Evolutionary conservation across 2,113 vertebrate genomes (phyloP).

Genomic region (Chloebia gouldiae): DNA sequence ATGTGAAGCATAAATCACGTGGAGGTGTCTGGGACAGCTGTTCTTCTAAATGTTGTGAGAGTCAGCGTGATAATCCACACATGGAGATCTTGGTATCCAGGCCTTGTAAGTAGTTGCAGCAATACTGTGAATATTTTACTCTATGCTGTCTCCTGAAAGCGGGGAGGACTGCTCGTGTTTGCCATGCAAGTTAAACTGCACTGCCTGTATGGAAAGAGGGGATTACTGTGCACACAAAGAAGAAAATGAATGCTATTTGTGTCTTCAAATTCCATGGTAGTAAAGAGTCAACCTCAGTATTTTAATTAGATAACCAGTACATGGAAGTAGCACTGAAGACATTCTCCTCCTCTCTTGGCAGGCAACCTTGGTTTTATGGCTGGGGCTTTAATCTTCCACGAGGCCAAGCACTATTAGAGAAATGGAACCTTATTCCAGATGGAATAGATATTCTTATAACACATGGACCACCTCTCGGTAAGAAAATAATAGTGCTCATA

Average conservation of each 20-base stretch:
- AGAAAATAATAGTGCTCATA: slow-evolving; percentile 58
- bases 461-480: slow-evolving; percentile 94
- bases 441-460: slow-evolving; percentile 92
- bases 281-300: not conserved
- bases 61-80: not conserved
- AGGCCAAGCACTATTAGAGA: slow-evolving; percentile 95
- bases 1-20: not conserved
- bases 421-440: slow-evolving; percentile 97
- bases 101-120: not conserved
- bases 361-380: slow-evolving; percentile 98
- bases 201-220: not conserved
- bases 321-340: slow-evolving; percentile 54
- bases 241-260: slow-evolving; percentile 26
- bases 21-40: not conserved
- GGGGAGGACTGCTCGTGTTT: not conserved
- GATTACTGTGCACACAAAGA: not conserved
- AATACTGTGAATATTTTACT: not conserved
- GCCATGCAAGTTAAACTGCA: not conserved
- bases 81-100: not conserved
- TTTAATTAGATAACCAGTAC: slow-evolving; percentile 45
- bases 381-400: slow-evolving; percentile 97
- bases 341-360: slow-evolving; percentile 61
- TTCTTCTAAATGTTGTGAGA: not conserved
- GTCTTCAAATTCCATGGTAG: not conserved
- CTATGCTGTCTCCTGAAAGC: not conserved